These are phyloP conservation scores for Centropus unirufus DNA, from an alignment of 2,113 vertebrate species.

Conservation along the genomic window DNA sequence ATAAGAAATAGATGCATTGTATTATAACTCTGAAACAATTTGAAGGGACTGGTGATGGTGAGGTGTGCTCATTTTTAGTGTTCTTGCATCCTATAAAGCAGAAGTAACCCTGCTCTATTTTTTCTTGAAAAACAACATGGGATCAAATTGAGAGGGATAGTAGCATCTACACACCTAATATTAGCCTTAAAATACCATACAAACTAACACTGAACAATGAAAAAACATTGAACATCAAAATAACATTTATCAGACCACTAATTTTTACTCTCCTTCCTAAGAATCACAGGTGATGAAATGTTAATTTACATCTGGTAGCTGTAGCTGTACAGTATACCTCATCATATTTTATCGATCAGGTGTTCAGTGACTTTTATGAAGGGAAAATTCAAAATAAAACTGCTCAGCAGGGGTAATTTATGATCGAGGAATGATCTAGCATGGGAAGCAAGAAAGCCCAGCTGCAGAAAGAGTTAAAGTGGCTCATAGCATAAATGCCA, in stretches of 20 bases:
- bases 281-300: neutral
- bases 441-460: neutral
- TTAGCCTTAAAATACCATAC: neutral
- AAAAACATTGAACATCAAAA: neutral
- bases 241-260: neutral
- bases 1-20: neutral
- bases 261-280: neutral
- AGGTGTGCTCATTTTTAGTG: neutral
- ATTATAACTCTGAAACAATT: neutral
- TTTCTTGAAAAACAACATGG: neutral
- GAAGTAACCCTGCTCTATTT: neutral
- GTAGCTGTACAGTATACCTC: neutral
- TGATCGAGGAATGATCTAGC: neutral
- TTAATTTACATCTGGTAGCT: neutral
- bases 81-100: neutral
- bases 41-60: neutral
- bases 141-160: neutral
- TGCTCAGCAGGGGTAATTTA: neutral
- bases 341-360: neutral
- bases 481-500: neutral
- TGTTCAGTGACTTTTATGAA: neutral
- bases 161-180: neutral
- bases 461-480: neutral
- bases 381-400: neutral
- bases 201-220: neutral